Conservation (phyloP, 1,140 invertebrate species). For the Drosophila persimilis region DNA sequence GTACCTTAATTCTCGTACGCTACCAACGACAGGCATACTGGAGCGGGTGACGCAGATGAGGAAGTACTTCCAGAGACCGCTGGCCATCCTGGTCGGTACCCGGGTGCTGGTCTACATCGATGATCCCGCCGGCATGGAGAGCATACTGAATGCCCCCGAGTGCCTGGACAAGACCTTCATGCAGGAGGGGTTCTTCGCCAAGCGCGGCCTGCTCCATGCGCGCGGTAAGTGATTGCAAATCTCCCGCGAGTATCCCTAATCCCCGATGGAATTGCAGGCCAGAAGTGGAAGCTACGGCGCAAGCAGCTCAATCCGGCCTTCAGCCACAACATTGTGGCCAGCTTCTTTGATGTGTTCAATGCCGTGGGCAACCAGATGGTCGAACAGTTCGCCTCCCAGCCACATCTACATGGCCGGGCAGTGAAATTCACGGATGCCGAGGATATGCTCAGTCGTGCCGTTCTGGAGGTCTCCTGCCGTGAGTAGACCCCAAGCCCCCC, state of each 20-base stretch:
- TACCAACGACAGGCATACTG: constrained; percentile 53
- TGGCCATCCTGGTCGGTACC: constrained; percentile 68
- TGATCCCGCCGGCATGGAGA: constrained; percentile 73
- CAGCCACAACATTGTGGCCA: constrained; percentile 69
- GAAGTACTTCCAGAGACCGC: constrained; percentile 52
- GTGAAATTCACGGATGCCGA: constrained; percentile 69
- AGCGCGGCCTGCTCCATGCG: constrained; percentile 68
- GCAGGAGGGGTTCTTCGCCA: constrained; percentile 77
- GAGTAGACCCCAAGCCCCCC: constrained; percentile 33
- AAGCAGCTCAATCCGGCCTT: constrained; percentile 79
- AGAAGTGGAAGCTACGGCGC: constrained; percentile 73
- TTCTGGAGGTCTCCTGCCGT: constrained; percentile 77
- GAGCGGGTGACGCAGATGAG: constrained; percentile 62
- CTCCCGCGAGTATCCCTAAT: background rate
- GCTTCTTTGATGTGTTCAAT: constrained; percentile 76
- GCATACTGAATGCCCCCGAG: constrained; percentile 70
- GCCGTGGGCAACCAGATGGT: constrained; percentile 70
- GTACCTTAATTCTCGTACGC: background rate
- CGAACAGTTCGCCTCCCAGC: constrained; percentile 48
- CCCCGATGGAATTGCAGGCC: constrained; percentile 32
- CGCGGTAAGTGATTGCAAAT: constrained; percentile 35
- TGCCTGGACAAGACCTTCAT: constrained; percentile 76
- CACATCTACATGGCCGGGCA: constrained; percentile 43
- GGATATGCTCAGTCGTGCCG: constrained; percentile 73
- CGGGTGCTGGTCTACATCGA: constrained; percentile 72